These are phyloP conservation scores for Nemotelus nigrinus DNA, from an alignment of 2,888 invertebrate genomes.

Conservation along the genomic window DNA sequence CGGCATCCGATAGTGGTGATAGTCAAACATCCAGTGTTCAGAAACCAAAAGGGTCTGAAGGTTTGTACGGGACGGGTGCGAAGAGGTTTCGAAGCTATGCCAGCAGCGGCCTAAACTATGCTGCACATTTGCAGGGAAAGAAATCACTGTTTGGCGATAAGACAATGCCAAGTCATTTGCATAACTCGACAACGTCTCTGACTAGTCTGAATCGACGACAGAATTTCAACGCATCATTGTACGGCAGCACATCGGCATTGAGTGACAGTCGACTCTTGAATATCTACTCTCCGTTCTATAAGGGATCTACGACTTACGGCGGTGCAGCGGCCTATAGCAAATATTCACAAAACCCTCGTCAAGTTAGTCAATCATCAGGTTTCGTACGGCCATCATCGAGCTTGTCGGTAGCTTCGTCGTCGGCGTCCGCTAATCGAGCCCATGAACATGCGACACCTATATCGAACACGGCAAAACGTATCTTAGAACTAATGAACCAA, in stretches of 20 bases:
- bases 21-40: conserved; percentile 53
- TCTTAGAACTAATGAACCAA: conserved; percentile 82
- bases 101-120: conserved; percentile 59
- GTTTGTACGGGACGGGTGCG: conserved; percentile 46
- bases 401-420: conserved; percentile 58
- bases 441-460: conserved; percentile 53
- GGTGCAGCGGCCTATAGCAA: conserved; percentile 74
- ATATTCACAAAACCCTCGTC: conserved; percentile 58
- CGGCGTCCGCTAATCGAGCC: conserved; percentile 53
- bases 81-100: conserved; percentile 54
- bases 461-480: conserved; percentile 75
- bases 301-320: conserved; percentile 79
- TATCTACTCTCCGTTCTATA: conserved; percentile 76
- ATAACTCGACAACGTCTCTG: conserved; percentile 63
- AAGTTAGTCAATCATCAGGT: conserved; percentile 53
- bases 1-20: conserved; percentile 58
- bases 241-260: conserved; percentile 63
- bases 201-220: conserved; percentile 60
- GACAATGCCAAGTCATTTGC: conserved; percentile 55
- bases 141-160: conserved; percentile 62
- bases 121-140: conserved; percentile 61
- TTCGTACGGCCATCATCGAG: conserved; percentile 60
- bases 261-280: conserved; percentile 62
- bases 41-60: conserved; percentile 52
- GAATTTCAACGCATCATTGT: conserved; percentile 63